Conservation (phyloP, 2,113 vertebrate genomes). For the Noturus placidus region DNA sequence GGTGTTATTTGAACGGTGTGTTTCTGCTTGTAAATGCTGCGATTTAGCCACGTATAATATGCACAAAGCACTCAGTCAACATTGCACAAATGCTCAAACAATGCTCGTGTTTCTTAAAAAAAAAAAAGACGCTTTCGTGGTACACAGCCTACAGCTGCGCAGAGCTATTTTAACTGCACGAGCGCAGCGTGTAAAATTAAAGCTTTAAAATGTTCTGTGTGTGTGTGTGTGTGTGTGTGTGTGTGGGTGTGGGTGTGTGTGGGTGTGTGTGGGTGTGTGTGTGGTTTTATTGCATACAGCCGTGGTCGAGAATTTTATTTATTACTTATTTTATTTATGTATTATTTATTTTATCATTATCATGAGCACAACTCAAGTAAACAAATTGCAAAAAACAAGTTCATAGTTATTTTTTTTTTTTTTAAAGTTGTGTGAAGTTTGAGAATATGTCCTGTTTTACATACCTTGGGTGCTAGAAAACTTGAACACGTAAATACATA, state of each 20-base stretch:
- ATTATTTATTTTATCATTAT: background rate
- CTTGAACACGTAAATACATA: background rate
- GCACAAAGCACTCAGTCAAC: constrained; percentile 41
- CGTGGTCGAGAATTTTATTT: no score
- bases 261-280: no score
- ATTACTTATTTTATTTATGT: no score
- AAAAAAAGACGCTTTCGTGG: background rate
- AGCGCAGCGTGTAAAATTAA: background rate
- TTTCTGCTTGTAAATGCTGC: constrained; percentile 59
- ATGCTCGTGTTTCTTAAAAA: background rate
- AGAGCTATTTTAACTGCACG: background rate
- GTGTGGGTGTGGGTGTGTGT: no score
- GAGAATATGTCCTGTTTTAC: background rate
- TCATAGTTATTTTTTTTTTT: background rate
- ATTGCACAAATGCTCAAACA: constrained; percentile 6
- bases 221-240: no score
- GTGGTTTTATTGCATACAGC: background rate
- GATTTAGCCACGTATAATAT: constrained; percentile 47
- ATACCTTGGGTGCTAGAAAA: background rate
- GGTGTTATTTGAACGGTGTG: constrained; percentile 53
- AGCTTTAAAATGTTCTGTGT: background rate
- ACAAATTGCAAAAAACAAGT: background rate
- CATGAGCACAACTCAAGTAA: background rate
- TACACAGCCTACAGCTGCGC: background rate
- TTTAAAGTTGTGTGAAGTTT: background rate